Conservation (phyloP, 2,888 invertebrate genomes). For the Tetropium fuscum region DNA sequence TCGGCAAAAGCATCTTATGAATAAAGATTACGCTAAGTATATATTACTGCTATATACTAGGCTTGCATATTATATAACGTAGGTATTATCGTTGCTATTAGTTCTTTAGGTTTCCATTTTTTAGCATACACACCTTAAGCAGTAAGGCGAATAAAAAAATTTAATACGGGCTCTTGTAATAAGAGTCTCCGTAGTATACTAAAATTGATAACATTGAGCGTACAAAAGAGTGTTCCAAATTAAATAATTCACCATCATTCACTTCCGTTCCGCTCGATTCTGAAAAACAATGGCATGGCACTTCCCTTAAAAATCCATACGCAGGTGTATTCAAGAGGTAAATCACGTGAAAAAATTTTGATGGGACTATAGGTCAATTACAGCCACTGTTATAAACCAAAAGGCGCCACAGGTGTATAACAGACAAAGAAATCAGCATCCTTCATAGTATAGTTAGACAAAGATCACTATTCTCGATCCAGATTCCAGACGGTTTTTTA, state of each 20-base stretch:
- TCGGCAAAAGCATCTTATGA: no score
- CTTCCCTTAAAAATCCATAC: constrained; percentile 29
- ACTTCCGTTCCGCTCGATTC: constrained; percentile 24
- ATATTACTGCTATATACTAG: no score
- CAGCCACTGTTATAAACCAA: constrained; percentile 57
- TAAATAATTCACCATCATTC: constrained; percentile 8
- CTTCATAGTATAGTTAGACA: constrained; percentile 34
- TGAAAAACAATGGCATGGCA: constrained; percentile 30
- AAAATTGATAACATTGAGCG: no score
- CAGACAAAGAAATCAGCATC: constrained; percentile 40
- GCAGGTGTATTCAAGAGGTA: constrained; percentile 48
- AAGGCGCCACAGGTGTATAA: constrained; percentile 51
- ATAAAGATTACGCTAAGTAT: no score
- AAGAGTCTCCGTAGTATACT: no score
- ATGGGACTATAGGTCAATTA: constrained; percentile 57
- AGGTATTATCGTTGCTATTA: no score
- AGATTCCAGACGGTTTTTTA: constrained; percentile 62
- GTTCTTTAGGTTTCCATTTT: no score
- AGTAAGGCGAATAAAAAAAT: no score
- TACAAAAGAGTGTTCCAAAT: background rate
- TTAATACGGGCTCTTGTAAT: no score
- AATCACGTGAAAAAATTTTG: constrained; percentile 54
- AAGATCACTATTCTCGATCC: constrained; percentile 52
- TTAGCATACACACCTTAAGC: no score
- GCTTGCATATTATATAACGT: no score